Conservation (phyloP, 2,888 invertebrate species). For the Halocaridina rubra region DNA sequence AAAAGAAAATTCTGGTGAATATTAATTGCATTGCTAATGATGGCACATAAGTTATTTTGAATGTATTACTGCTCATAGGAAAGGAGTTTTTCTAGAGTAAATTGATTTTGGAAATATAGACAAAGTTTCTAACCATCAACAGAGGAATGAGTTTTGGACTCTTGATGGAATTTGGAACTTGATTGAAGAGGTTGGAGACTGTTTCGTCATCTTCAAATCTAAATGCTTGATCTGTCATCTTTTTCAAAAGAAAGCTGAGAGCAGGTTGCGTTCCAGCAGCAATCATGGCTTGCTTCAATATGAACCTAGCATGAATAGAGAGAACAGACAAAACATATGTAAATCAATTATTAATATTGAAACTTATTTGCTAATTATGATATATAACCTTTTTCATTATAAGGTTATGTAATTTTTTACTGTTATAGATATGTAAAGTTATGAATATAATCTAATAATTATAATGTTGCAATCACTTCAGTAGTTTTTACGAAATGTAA, state of each 20-base stretch:
- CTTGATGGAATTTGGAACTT: background rate
- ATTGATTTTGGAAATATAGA: too few relatives aligned
- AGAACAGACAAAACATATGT: too few relatives aligned
- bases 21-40: background rate
- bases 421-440: too few relatives aligned
- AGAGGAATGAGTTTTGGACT: background rate
- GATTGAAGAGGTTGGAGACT: background rate
- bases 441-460: too few relatives aligned
- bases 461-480: too few relatives aligned
- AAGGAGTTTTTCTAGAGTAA: too few relatives aligned
- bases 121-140: background rate
- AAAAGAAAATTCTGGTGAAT: background rate
- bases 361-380: too few relatives aligned
- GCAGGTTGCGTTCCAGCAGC: background rate
- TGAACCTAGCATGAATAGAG: background rate
- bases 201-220: background rate
- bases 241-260: background rate
- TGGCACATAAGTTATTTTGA: background rate
- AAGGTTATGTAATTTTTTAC: too few relatives aligned
- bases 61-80: background rate
- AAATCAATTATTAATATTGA: too few relatives aligned
- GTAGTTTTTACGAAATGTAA: too few relatives aligned
- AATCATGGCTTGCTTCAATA: background rate
- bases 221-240: background rate
- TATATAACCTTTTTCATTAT: too few relatives aligned